Evolutionary conservation across 37 sponge, comb jelly and placozoan species (phyloP), one percentile per base, ranked within the genome.

Genomic region (Crambe crambe): DNA sequence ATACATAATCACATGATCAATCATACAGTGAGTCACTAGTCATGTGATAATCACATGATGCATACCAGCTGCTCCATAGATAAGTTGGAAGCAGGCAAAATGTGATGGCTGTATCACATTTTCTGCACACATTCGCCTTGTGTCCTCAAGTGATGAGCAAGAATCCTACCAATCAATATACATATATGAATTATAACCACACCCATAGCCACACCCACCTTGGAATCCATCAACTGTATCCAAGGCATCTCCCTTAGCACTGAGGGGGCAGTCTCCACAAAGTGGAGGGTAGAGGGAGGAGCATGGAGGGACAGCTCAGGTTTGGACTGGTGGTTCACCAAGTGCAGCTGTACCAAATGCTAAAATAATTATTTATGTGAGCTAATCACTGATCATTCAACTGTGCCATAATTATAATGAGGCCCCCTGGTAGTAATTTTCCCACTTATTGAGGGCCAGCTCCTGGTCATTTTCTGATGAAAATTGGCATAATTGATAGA

Each of bases 181-280:
- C 54, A 51, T 51, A 51, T 18, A 51, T 51, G 15, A 51, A 51
- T n/a, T n/a, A n/a, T n/a, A n/a, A n/a, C n/a, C n/a, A n/a, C n/a
- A n/a, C n/a, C 31, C 12, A 4, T 59, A 39, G 3, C 9, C 25
- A 59, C 42, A 8, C 22, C 17, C 78, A 89, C 89, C 80, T 84
- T 92, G 81, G 84, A 73, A 42, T 92, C 92, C 65, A 72, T 84
- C 36, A 84, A 63, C 5, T 76, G 41, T 42, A 94, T 75, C 84
- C 88, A 87, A 23, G 95, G 91, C 77, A 94, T 80, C 23, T 90
- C 91, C 60, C 77, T 60, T 18, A 94, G 74, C 17, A 94, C 76
- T 37, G 91, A 89, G 40, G 89, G 84, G 9, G 79, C 85, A 2
- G 95, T 90, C 69, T 90, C 95, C 31, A 94, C 81, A 70, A 89